A percentile compares a stretch with the other conserved stretches of the same genome.
Conservation (phyloP, 2,888 invertebrate species). For the Lumbricus terrestris region DNA sequence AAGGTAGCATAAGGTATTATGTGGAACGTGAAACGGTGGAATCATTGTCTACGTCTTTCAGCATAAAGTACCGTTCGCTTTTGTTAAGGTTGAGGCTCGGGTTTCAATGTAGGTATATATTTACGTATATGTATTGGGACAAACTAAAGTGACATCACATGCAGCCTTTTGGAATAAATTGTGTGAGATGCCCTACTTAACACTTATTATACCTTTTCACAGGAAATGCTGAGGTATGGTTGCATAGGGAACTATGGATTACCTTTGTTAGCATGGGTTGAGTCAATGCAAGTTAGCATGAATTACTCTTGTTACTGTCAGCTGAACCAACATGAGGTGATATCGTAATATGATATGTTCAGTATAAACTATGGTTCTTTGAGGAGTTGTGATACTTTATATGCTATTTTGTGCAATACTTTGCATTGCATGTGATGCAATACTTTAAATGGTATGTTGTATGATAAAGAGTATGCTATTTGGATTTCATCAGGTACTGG, state of each 20-base stretch:
- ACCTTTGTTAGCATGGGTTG: neutral
- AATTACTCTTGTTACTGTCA: neutral
- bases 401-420: neutral
- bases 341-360: too few species aligned
- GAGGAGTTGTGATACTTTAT: neutral
- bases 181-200: neutral
- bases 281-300: neutral
- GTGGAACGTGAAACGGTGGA: too few species aligned
- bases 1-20: neutral
- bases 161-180: neutral
- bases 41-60: neutral
- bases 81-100: neutral
- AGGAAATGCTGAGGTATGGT: neutral
- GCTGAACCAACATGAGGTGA: neutral
- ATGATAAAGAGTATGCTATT: neutral
- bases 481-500: constrained; percentile 72
- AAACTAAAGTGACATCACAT: neutral
- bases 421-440: neutral
- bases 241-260: neutral
- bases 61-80: neutral
- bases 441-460: too few species aligned
- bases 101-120: neutral
- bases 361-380: neutral
- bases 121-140: too few species aligned
- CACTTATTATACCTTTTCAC: too few species aligned